Conservation (phyloP, 2,113 vertebrate species). For the Brevimyrus niger region DNA sequence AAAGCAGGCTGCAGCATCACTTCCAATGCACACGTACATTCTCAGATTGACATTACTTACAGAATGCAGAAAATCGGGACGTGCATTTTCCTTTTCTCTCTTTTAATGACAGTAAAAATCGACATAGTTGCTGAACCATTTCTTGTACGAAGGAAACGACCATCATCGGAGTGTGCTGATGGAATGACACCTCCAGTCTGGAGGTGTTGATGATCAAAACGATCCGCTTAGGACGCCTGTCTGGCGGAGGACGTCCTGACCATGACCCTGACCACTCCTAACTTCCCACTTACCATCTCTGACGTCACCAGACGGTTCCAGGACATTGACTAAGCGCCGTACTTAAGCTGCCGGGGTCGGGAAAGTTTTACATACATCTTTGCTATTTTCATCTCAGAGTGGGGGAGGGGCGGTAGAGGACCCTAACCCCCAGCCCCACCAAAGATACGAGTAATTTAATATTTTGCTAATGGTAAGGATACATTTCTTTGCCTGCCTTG, state of each 20-base stretch:
- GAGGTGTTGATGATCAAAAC: constrained; percentile 61
- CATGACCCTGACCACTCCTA: not conserved
- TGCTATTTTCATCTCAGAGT: not conserved
- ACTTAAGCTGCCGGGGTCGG: not conserved
- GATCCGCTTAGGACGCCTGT: constrained; percentile 46
- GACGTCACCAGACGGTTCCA: not conserved
- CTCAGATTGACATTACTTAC: not conserved
- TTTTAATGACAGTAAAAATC: not conserved
- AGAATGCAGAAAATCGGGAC: not conserved
- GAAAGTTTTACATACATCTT: not conserved
- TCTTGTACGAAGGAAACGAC: constrained; percentile 9
- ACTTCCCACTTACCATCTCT: not conserved
- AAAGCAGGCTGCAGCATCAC: not conserved
- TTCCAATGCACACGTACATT: not conserved
- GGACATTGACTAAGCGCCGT: not conserved
- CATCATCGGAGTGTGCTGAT: constrained; percentile 42
- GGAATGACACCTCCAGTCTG: constrained; percentile 42
- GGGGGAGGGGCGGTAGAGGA: not conserved
- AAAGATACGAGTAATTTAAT: not conserved
- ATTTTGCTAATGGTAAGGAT: not conserved
- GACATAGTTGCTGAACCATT: not conserved
- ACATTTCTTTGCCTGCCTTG: not conserved
- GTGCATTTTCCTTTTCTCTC: not conserved
- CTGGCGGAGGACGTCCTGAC: constrained; percentile 32
- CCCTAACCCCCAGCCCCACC: not conserved